These are phyloP conservation scores for Lipophrys pholis DNA, from an alignment of 2,113 vertebrate genomes.

Conservation along the genomic window DNA sequence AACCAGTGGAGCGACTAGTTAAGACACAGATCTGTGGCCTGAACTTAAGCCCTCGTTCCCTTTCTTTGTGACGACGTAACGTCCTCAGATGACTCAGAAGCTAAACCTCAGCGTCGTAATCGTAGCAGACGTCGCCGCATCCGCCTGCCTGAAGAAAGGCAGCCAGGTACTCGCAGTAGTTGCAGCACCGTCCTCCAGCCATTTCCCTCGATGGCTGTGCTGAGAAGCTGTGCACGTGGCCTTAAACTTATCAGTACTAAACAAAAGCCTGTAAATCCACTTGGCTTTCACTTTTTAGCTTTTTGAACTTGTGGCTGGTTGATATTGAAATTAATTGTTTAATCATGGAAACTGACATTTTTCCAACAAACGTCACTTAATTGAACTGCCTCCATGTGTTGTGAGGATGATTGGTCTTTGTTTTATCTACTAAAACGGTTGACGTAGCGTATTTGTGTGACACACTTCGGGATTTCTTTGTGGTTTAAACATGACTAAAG, in stretches of 20 bases:
- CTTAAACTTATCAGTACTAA: slow-evolving; percentile 38
- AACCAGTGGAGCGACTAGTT: too few relatives aligned
- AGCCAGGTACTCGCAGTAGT: slow-evolving; percentile 92
- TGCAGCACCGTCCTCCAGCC: slow-evolving; percentile 42
- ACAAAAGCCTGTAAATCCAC: neutral
- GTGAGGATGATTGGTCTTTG: neutral
- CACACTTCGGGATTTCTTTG: neutral
- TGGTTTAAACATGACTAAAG: neutral
- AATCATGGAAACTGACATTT: neutral
- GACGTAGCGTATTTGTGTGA: neutral
- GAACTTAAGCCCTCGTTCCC: slow-evolving; percentile 79
- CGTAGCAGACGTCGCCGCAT: slow-evolving; percentile 95
- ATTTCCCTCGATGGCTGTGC: slow-evolving; percentile 28
- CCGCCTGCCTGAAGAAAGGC: slow-evolving; percentile 97
- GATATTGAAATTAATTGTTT: neutral
- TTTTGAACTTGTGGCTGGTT: neutral
- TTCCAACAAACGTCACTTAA: slow-evolving; percentile 22
- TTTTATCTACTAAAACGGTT: too few relatives aligned
- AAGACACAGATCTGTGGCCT: neutral
- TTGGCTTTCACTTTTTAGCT: neutral
- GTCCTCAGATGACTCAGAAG: slow-evolving; percentile 92
- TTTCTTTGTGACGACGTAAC: slow-evolving; percentile 78
- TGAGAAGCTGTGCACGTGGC: slow-evolving; percentile 11
- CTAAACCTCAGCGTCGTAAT: slow-evolving; percentile 97
- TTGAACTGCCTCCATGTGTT: neutral